Conservation (phyloP, 2,113 vertebrate species). For the Puma concolor region DNA sequence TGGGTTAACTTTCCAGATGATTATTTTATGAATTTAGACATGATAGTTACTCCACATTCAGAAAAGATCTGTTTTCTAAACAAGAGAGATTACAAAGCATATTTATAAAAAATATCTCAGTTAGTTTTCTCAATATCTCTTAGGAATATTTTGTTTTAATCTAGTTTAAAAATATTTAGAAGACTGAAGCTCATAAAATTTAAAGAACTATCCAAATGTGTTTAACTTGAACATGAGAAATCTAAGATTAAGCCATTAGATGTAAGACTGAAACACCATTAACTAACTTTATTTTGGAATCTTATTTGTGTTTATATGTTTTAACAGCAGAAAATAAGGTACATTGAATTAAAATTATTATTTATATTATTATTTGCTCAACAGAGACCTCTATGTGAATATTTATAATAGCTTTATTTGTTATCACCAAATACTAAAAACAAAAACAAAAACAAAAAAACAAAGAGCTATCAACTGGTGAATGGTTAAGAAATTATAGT, state of each 20-base stretch:
- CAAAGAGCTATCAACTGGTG: neutral
- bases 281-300: neutral
- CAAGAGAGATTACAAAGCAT: neutral
- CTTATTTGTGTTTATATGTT: neutral
- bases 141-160: neutral
- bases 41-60: neutral
- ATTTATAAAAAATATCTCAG: neutral
- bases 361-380: neutral
- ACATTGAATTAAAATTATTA: neutral
- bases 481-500: neutral
- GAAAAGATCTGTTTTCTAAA: neutral
- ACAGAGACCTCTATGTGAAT: neutral
- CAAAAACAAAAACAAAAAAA: neutral
- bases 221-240: neutral
- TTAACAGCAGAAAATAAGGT: neutral
- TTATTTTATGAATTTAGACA: neutral
- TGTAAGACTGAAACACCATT: neutral
- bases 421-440: neutral
- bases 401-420: neutral
- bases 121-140: neutral
- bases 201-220: neutral
- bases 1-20: neutral
- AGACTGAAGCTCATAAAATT: neutral
- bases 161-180: neutral
- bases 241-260: neutral